Evolutionary conservation across 1,140 invertebrate species (phyloP), one percentile per base, ranked within the genome.

Genomic region (Brachionus rubens): DNA sequence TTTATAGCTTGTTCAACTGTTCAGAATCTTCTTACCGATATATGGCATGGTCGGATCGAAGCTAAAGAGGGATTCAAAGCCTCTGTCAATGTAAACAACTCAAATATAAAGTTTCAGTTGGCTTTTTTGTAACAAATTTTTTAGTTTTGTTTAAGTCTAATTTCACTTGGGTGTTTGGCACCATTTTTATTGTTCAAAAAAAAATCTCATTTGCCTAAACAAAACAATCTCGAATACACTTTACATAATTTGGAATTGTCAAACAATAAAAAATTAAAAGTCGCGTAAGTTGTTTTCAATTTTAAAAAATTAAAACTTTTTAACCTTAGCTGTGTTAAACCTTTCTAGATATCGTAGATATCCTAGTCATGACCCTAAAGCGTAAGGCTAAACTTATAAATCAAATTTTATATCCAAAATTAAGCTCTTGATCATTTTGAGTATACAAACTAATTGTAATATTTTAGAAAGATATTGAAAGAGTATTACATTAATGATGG

Each of bases 1-100:
- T 72, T 72, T 30, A 54, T 72, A 40, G 36, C 68, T 21, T 28
- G 48, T 26, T 33, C 68, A 21, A 40, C 68, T 12, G 68, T 72
- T 72, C 68, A 72, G 41, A 72, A 72, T 41, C 14, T 72, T 12
- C 19, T 72, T 0, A 72, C 68, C 26, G 68, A 72, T 50, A 72
- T 72, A 41, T 72, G 68, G 68, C 16, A 72, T 54, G 68, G 68
- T 28, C 21, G 50, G 10, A 28, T 72, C 9, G 68, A 48, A 72
- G 21, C 16, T 26, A 72, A 52, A 26, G 26, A 3, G 9, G 68
- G 68, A 24, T 26, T 50, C 10, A 72, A 72, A 48, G 46, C 68
- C 4, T 7, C 7, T 14, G 19, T 72, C n/a, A 72, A 50, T 33
- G 68, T 72, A 65, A 72, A 9, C 26, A 65, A 33, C 3, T 30